These are phyloP conservation scores for Eulithis testata DNA, from an alignment of 2,888 invertebrate species.

Conservation along the genomic window DNA sequence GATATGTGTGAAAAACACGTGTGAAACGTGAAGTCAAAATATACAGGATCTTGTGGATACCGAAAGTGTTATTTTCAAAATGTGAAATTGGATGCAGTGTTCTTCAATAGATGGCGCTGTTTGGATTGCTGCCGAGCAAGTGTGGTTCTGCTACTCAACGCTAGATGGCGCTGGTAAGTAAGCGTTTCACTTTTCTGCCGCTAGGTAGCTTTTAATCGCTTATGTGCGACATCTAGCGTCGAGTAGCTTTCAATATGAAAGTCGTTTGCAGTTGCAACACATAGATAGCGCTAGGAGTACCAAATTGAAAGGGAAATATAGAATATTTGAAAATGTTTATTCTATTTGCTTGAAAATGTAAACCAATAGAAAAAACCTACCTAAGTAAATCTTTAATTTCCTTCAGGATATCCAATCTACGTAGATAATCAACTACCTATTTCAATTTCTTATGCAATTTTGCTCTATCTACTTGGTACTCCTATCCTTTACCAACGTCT, in stretches of 20 bases:
- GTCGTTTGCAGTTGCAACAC: neutral
- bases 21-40: constrained; percentile 55
- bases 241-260: constrained; percentile 48
- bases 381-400: too few species aligned
- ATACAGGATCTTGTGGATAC: constrained; percentile 41
- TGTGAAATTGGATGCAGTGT: constrained; percentile 81
- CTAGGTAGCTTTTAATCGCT: constrained; percentile 18
- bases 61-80: constrained; percentile 45
- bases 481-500: neutral
- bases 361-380: too few species aligned
- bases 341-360: too few species aligned
- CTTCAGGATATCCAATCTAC: too few species aligned
- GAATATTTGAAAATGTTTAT: too few species aligned
- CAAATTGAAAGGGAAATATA: constrained; percentile 1
- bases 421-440: too few species aligned
- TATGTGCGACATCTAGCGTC: constrained; percentile 55
- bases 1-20: constrained; percentile 53
- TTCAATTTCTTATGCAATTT: too few species aligned
- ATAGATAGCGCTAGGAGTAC: constrained; percentile 59
- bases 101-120: constrained; percentile 73
- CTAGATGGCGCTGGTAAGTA: constrained; percentile 74
- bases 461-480: too few species aligned
- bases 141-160: constrained; percentile 60
- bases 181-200: neutral
- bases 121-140: constrained; percentile 64